Evolutionary conservation across 2,113 vertebrate species (phyloP).

Genomic region (Phylloscopus trochiloides): DNA sequence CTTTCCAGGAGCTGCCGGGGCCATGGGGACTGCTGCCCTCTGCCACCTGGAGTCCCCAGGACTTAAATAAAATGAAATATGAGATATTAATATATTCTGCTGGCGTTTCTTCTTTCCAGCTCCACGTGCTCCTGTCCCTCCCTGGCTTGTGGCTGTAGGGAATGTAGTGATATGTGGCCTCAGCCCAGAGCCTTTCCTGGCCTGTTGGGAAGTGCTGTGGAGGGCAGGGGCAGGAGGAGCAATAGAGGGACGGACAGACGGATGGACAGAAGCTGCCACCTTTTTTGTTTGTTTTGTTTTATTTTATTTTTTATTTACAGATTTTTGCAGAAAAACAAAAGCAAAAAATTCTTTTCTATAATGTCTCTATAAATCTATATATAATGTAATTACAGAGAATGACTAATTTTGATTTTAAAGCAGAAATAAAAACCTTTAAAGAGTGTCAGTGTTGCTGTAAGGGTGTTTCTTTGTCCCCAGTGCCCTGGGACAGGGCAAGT

Average conservation of each 20-base stretch:
- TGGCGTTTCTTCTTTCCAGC: constrained; percentile 64
- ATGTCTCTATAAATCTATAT: constrained; percentile 71
- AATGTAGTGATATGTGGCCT: not conserved
- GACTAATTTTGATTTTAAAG: constrained; percentile 71
- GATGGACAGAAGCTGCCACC: constrained; percentile 33
- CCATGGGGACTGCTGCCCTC: not conserved
- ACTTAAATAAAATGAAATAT: constrained; percentile 59
- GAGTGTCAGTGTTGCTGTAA: accelerated
- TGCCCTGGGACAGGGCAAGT: not conserved
- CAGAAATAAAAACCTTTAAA: constrained; percentile 70
- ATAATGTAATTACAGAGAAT: constrained; percentile 70
- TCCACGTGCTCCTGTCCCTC: constrained; percentile 42
- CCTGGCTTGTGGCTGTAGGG: not conserved
- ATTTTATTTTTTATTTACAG: constrained; percentile 62
- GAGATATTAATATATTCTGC: constrained; percentile 70
- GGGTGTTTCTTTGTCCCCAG: not conserved
- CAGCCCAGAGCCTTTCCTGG: not conserved
- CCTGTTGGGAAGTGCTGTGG: not conserved
- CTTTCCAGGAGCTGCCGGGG: constrained; percentile 15
- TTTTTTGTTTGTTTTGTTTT: not conserved
- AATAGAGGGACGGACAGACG: not conserved
- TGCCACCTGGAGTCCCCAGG: not conserved
- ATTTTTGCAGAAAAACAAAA: constrained; percentile 60
- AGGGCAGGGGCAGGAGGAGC: constrained; percentile 15
- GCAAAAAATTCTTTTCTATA: constrained; percentile 66